Base-by-base conservation (phyloP, 1,140 invertebrate species). In the Hylaeus anthracinus region DNA sequence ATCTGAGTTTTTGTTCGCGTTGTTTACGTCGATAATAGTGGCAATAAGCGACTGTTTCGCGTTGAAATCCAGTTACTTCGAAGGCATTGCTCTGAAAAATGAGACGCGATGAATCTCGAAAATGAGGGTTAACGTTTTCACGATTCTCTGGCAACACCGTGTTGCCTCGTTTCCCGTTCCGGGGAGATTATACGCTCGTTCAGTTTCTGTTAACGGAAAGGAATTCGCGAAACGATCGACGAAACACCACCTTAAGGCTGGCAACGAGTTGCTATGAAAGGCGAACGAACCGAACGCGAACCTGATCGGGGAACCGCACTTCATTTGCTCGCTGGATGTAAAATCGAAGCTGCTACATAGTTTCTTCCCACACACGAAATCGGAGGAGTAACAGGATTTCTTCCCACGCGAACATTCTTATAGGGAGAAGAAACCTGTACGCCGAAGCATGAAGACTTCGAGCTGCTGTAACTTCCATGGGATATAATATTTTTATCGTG, bases 101-200 rank as follows among this genome's bases (percentile, higher is more conserved):
- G 14, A n/a, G 41, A 37, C 39, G 26, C 8, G 56, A 61, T 48
- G 15, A 72, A 65, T 10, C 61, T 75, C 65, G 61, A 48, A 61
- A 75, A 65, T 75, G 55, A 55, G 63, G n/a, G 51, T 67, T 67
- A 75, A 75, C 56, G 73, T n/a, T 41, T 12, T n/a, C 6, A n/a
- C 3, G 12, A 75, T 75, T 37, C 15, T 41, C 51, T 75, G 73
- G 63, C 73, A 75, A 75, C 63, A 43, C 41, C 39, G 48, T 48
- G 5, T 10, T 51, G 8, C 51, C 51, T 10, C 39, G 58, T 48
- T 26, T 26, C 26, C 26, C 26, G 26, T 26, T 26, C 26, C 26
- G 26, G 26, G 26, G 51, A 10, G 51, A 9, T 10, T 9, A 9
- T 9, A 2, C 51, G 51, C 51, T 8, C 51, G 8, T 51, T 51